Conservation (phyloP, 2,113 vertebrate genomes). For the Microtus oregoni region DNA sequence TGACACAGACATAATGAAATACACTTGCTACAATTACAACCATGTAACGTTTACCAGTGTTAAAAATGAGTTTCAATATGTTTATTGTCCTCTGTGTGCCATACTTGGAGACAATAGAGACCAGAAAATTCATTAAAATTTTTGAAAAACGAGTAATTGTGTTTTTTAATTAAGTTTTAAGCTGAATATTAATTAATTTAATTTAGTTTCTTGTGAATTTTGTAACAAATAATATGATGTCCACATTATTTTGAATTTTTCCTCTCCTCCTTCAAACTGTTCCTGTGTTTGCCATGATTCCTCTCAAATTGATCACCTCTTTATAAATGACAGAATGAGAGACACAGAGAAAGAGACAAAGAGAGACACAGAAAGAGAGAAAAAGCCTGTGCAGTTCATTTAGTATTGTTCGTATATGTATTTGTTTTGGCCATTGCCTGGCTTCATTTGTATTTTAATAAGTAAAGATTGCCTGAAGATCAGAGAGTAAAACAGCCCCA, state of each 20-base stretch:
- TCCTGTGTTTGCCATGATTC: not conserved
- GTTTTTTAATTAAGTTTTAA: not conserved
- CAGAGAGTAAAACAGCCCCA: too few relatives aligned
- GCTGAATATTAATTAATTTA: not conserved
- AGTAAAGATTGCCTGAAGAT: too few relatives aligned
- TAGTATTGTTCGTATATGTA: not conserved
- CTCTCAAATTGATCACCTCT: not conserved
- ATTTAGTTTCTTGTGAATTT: not conserved
- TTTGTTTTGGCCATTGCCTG: not conserved
- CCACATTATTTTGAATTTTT: not conserved
- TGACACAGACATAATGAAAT: not conserved
- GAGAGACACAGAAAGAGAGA: too few relatives aligned
- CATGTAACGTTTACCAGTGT: not conserved
- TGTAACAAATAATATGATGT: not conserved
- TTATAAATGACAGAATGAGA: not conserved
- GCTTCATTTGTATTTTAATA: too few relatives aligned
- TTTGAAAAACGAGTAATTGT: not conserved
- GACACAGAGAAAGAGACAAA: not conserved
- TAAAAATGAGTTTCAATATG: not conserved
- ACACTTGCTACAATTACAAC: constrained; percentile 4
- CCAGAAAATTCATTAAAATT: not conserved
- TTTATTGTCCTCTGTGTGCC: not conserved
- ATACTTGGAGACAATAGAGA: not conserved
- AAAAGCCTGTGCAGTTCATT: not conserved
- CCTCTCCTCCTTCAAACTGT: not conserved